Base-by-base conservation (phyloP, 37 sponge, comb jelly and placozoan genomes). In the Eunapius fragilis region DNA sequence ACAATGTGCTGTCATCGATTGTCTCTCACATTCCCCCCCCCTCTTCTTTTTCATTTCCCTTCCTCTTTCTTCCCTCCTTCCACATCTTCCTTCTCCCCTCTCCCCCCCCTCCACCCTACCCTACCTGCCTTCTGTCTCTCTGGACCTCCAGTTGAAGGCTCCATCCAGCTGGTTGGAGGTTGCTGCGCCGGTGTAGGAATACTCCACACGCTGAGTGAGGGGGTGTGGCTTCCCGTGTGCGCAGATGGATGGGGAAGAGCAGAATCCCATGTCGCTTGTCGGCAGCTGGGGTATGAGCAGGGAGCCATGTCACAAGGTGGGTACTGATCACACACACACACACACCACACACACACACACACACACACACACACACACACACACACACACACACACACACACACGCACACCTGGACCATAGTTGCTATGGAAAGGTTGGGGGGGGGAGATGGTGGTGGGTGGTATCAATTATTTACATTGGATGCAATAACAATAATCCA, bases 211-310 rank as follows among this genome's bases (percentile, higher is more conserved):
- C 24, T 25, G 77, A 11, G 0, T 34, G 37, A 38, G 12, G 38
- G 23, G 17, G 38, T 14, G 2, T 79, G 80, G 80, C 26, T 58
- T 5, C 68, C 68, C 27, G 67, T 79, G 68, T 48, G 80, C 24
- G 28, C 28, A 27, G 80, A 47, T 10, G 31, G 68, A 14, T 79
- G 58, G 80, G 26, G 68, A 22, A 58, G 31, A 31, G 26, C 26
- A 14, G 80, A 79, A 67, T 27, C 80, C 26, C 23, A 28, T 3
- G 68, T 79, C 26, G 80, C 80, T 25, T 79, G 80, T 58, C 58
- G 31, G 28, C 80, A 79, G 58, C 67, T 79, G 12, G 80, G 80
- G 26, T 79, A 27, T 34, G 80, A 58, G 41, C 41, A 41, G 6
- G 41, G 41, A 9, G 41, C 41, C 41, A 41, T 41, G 41, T 41